Evolutionary conservation across 2,888 invertebrate species (phyloP), one percentile per base, ranked within the genome.

Genomic region (Adelphocoris suturalis): DNA sequence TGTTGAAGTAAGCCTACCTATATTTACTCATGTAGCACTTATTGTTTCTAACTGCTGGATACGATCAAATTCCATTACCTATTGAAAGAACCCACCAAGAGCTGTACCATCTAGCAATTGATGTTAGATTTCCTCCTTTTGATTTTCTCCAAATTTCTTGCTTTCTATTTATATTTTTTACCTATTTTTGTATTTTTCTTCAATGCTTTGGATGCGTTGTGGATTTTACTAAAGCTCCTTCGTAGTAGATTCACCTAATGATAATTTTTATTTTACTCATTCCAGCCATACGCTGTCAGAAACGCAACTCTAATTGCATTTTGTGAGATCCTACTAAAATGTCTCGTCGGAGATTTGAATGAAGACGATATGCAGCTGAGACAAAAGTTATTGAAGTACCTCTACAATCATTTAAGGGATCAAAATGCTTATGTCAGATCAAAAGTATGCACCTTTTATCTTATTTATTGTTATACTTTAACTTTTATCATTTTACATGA

Each of bases 361-460:
- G 94, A 95, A 27, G 95, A 96, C 52, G 96, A 96, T 90, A 94
- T 96, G 92, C 94, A 94, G 78, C 95, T 95, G 80, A 94, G 98
- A 1, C 97, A 98, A 93, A 96, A 97, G 92, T 96, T 98, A 92
- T 94, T 99, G 4, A 96, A 96, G 89, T 95, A 96, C 92, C 93
- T 99, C 19, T 94, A 96, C 92, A 96, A 97, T 68, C 98, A 99
- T 93, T 95, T 98, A 88, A 95, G 96, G 91, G 99, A 99, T 93
- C 93, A 95, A 3, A 96, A 98, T 82, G 97, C 98, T 0, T 96
- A 97, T 93, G 98, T 98, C 0, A 94, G 99, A 37, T 96, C 97
- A 37, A 97, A 97, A 94, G 96, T 96, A 82, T 27, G 68, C 23
- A 52, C 11, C 16, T 11, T 7, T 16, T 37, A 4, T 37, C 37